Conservation (phyloP, 2,888 invertebrate species). For the Acanthococcus lagerstroemiae region DNA sequence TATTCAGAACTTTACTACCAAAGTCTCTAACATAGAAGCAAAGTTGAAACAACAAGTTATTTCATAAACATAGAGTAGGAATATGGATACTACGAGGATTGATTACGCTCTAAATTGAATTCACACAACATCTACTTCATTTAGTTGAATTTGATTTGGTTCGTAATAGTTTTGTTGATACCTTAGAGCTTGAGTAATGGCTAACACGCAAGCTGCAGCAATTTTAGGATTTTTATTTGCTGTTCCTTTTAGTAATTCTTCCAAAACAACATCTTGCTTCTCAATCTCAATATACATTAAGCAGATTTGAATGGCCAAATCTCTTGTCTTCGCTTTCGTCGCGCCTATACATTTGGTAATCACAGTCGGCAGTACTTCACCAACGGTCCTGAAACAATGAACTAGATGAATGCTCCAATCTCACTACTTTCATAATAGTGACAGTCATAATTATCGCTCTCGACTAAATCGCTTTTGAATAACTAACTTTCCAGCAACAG, state of each 20-base stretch:
- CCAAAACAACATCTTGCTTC: constrained; percentile 78
- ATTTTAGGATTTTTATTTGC: constrained; percentile 95
- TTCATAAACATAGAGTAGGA: no score
- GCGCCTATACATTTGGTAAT: constrained; percentile 88
- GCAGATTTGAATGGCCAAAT: constrained; percentile 76
- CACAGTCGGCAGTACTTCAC: constrained; percentile 79
- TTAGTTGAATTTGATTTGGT: no score
- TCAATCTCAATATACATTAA: constrained; percentile 94
- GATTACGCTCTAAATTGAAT: no score
- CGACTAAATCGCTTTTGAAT: neutral
- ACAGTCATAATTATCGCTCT: no score
- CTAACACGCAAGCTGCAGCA: constrained; percentile 69
- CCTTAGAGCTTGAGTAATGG: constrained; percentile 62
- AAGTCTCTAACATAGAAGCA: constrained; percentile 71
- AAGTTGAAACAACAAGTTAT: no score
- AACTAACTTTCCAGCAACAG: constrained; percentile 52
- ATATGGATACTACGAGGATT: no score
- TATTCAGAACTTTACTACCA: constrained; percentile 78
- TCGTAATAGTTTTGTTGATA: no score
- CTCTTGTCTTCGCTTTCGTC: constrained; percentile 81
- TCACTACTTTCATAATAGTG: no score
- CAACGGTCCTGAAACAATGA: constrained; percentile 52
- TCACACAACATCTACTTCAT: no score
- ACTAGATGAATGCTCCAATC: no score
- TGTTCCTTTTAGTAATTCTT: constrained; percentile 86